Evolutionary conservation across 2,888 invertebrate genomes (phyloP).

Genomic region (Drosophila algonquin): DNA sequence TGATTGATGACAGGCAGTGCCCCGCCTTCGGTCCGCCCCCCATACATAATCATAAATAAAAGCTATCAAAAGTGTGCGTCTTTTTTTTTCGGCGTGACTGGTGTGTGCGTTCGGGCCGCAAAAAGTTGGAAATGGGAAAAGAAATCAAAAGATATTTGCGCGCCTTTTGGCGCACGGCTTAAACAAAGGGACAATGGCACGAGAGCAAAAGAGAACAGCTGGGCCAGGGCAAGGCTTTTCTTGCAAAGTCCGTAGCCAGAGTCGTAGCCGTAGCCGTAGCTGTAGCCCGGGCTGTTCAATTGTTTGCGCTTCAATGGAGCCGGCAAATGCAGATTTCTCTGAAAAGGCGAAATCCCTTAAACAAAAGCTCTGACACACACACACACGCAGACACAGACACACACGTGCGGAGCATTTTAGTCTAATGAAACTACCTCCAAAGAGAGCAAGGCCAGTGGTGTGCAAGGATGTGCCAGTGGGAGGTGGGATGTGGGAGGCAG

Average conservation of each 20-base stretch:
- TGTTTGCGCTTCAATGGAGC: slow-evolving; percentile 69
- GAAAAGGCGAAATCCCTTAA: slow-evolving; percentile 58
- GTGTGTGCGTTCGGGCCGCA: slow-evolving; percentile 25
- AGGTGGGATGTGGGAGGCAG: slow-evolving; percentile 6
- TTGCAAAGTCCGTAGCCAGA: not conserved
- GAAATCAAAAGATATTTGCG: slow-evolving; percentile 76
- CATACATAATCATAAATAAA: slow-evolving; percentile 66
- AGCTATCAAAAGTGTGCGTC: slow-evolving; percentile 75
- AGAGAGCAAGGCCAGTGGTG: slow-evolving; percentile 24
- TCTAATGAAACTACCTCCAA: slow-evolving; percentile 62
- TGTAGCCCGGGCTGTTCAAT: slow-evolving; percentile 56
- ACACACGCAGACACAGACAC: slow-evolving; percentile 17
- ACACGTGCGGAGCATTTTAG: slow-evolving; percentile 61
- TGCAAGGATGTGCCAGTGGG: not conserved
- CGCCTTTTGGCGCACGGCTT: slow-evolving; percentile 71
- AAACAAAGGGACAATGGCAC: slow-evolving; percentile 64
- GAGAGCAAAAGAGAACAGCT: slow-evolving; percentile 63
- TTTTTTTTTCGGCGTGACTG: slow-evolving; percentile 54
- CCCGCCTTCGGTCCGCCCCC: slow-evolving; percentile 2
- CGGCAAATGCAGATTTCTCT: slow-evolving; percentile 72
- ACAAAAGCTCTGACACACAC: slow-evolving; percentile 52
- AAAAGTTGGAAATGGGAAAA: slow-evolving; percentile 21
- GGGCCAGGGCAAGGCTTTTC: slow-evolving; percentile 48
- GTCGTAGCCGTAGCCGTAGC: not conserved
- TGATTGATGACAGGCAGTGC: slow-evolving; percentile 76